Conservation (phyloP, 35 echinoderm and acorn worm species). For the Ptychodera flava region DNA sequence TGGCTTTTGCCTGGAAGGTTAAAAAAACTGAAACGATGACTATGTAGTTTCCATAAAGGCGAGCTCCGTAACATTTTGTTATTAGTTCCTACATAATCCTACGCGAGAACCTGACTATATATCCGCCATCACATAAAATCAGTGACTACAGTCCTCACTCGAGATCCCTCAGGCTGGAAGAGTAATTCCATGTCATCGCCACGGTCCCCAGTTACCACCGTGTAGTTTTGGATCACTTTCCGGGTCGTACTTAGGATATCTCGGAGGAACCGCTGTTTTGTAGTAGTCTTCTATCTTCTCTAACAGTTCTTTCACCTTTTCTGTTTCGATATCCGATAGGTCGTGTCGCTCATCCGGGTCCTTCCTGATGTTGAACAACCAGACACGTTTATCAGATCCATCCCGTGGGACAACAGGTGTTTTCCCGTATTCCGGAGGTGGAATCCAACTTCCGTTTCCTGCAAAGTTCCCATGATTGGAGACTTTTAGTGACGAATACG, state of each 20-base stretch:
- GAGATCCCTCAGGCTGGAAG: no score
- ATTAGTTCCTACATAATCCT: no score
- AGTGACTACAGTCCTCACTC: no score
- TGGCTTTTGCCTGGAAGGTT: no score
- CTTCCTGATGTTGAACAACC: constrained; percentile 46
- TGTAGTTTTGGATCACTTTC: constrained; percentile 21
- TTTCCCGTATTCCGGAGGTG: constrained; percentile 24
- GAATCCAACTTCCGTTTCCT: constrained; percentile 24
- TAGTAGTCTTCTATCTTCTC: constrained; percentile 39
- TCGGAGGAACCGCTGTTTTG: constrained; percentile 35
- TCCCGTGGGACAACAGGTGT: constrained; percentile 10
- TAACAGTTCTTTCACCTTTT: constrained; percentile 34
- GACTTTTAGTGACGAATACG: not conserved
- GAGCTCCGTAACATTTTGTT: no score
- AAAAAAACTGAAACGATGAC: no score
- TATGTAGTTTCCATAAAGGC: no score
- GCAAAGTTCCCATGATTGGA: no score
- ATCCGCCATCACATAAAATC: no score
- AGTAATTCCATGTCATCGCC: no score
- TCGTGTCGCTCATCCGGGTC: constrained; percentile 48
- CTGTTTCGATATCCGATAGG: constrained; percentile 35
- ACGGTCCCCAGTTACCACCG: constrained; percentile 43
- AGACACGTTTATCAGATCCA: constrained; percentile 8
- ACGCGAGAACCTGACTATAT: no score
- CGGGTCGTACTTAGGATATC: constrained; percentile 24